These are phyloP conservation scores for Turnix velox DNA, from an alignment of 2,113 vertebrate species.

Conservation along the genomic window DNA sequence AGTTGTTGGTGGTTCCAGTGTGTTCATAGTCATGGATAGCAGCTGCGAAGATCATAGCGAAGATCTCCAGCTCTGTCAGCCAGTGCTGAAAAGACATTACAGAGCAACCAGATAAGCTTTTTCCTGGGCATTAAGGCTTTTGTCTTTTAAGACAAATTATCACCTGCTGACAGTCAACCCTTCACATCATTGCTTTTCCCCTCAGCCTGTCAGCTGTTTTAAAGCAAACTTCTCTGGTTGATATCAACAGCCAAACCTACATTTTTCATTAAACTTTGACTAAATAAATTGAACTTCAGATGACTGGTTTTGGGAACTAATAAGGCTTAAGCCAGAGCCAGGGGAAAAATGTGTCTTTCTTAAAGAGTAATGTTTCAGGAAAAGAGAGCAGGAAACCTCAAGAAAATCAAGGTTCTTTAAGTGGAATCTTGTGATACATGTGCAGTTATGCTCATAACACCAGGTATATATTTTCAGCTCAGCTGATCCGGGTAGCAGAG, in stretches of 20 bases:
- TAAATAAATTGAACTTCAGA: neutral
- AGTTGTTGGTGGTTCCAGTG: slow-evolving; percentile 98
- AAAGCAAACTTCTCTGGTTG: neutral
- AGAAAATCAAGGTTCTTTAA: neutral
- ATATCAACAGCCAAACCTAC: neutral
- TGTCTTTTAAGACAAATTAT: neutral
- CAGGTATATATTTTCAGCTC: neutral
- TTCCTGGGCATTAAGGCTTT: slow-evolving; percentile 1
- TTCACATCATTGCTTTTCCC: neutral
- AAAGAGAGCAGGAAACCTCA: neutral
- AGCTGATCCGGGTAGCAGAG: neutral
- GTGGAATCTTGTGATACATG: neutral
- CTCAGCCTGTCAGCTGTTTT: neutral
- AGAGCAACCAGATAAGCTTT: slow-evolving; percentile 27
- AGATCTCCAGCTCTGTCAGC: slow-evolving; percentile 97
- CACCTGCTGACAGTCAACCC: neutral
- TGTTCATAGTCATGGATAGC: slow-evolving; percentile 97
- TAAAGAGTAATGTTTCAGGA: neutral
- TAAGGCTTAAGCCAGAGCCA: neutral
- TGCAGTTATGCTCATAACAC: neutral
- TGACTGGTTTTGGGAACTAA: neutral
- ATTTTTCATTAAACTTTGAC: neutral
- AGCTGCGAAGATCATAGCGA: slow-evolving; percentile 96
- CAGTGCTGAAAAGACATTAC: slow-evolving; percentile 84
- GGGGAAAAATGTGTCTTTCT: neutral